These are phyloP conservation scores for Caenorhabditis sinica DNA, from an alignment of 2,888 invertebrate species.

Conservation along the genomic window DNA sequence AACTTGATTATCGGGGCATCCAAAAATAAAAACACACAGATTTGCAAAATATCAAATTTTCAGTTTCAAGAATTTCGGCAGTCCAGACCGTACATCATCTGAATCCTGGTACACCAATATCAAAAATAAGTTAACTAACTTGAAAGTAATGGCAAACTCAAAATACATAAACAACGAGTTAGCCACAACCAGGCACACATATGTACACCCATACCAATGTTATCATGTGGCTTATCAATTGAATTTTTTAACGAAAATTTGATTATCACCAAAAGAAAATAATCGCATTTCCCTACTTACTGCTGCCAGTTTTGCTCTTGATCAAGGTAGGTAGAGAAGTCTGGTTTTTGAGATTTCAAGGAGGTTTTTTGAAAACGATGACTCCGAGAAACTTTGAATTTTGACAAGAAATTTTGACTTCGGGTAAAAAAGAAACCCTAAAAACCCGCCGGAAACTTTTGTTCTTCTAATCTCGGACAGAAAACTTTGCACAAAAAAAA, in stretches of 20 bases:
- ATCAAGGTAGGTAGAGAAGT: too few relatives aligned
- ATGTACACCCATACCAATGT: background rate
- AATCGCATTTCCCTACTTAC: conserved; percentile 18
- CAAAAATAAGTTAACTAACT: background rate
- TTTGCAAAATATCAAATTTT: too few relatives aligned
- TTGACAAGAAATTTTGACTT: too few relatives aligned
- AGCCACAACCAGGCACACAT: conserved; percentile 7
- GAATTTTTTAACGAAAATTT: conserved; percentile 31
- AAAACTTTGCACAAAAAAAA: conserved; percentile 11
- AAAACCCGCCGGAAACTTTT: background rate
- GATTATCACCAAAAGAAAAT: conserved; percentile 39
- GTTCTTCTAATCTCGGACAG: conserved; percentile 28
- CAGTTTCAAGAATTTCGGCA: too few relatives aligned
- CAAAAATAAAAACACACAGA: too few relatives aligned
- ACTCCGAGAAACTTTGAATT: background rate
- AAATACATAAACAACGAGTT: background rate
- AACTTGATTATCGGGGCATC: too few relatives aligned
- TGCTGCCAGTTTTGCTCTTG: background rate
- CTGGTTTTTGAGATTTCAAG: too few relatives aligned
- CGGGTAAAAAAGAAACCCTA: too few relatives aligned
- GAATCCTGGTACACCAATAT: background rate
- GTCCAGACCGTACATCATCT: too few relatives aligned
- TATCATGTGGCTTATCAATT: conserved; percentile 51
- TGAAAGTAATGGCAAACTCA: background rate
- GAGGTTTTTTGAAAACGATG: too few relatives aligned